Conservation (phyloP, 2,113 vertebrate genomes). For the Phaetusa simplex region DNA sequence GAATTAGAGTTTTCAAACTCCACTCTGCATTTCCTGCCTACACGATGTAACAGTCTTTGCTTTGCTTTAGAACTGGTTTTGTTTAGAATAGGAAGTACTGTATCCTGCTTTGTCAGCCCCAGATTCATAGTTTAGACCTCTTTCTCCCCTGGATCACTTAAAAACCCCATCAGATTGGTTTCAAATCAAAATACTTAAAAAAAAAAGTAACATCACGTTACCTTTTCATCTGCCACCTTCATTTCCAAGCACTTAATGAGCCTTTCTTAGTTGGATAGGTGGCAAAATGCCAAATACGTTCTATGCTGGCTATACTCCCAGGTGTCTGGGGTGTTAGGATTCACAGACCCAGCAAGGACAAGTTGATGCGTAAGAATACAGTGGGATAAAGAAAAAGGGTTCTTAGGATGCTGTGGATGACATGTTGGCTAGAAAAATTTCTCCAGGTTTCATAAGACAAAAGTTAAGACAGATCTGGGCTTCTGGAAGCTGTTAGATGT, state of each 20-base stretch:
- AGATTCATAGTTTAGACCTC: not conserved
- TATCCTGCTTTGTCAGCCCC: not conserved
- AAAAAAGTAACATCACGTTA: not conserved
- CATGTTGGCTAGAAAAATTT: not conserved
- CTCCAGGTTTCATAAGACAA: not conserved
- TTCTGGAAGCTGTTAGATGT: not conserved
- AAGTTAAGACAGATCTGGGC: not conserved
- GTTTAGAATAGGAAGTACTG: not conserved
- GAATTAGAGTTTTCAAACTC: conserved; percentile 10
- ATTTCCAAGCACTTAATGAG: not conserved
- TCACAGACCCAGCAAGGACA: not conserved
- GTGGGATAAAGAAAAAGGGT: not conserved
- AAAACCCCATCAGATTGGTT: not conserved
- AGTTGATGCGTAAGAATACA: not conserved
- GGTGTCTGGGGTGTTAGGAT: not conserved
- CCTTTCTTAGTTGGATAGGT: not conserved
- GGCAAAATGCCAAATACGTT: not conserved
- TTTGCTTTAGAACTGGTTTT: not conserved
- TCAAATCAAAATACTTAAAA: not conserved
- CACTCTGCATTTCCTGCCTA: not conserved
- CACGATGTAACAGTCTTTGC: not conserved
- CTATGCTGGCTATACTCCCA: not conserved
- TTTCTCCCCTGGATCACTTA: not conserved
- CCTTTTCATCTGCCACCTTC: not conserved
- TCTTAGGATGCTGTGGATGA: not conserved